phyloP scores from a whole-genome alignment of 2,888 invertebrate species.

The Spialia ferax region DNA sequence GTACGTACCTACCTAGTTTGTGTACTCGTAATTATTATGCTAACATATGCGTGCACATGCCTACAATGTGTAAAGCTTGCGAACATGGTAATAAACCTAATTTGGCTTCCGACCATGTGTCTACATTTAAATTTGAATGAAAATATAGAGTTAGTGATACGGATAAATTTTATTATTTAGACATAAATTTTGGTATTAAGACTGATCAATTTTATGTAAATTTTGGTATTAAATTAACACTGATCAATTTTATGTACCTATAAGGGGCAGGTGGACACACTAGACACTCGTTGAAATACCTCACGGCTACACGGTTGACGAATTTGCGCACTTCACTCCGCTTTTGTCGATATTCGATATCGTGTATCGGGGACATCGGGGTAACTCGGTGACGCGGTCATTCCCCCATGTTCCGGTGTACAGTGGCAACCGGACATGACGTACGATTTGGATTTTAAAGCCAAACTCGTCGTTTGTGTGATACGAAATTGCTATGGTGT shows the following conservation, averaged over 20 bases:
- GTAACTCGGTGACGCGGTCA: slow-evolving; percentile 47
- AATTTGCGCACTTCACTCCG: slow-evolving; percentile 24
- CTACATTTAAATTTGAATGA: neutral
- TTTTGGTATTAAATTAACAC: no score
- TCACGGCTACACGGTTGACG: slow-evolving; percentile 25
- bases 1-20: neutral
- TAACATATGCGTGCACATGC: slow-evolving; percentile 8
- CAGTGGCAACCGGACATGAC: slow-evolving; percentile 50
- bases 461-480: slow-evolving; percentile 29
- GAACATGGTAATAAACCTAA: neutral
- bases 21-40: slow-evolving; percentile 10
- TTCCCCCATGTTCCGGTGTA: slow-evolving; percentile 50
- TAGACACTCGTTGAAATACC: neutral
- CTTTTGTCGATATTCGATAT: slow-evolving; percentile 30
- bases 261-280: slow-evolving; percentile 22
- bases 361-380: slow-evolving; percentile 8
- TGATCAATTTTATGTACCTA: no score
- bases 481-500: slow-evolving; percentile 6
- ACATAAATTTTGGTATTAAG: no score
- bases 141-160: neutral
- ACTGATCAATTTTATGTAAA: no score
- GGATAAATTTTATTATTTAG: neutral
- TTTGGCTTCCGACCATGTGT: neutral
- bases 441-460: slow-evolving; percentile 45
- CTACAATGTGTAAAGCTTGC: slow-evolving; percentile 1